These are phyloP conservation scores for Prenolepis imparis DNA, from an alignment of 2,888 invertebrate species.

Conservation along the genomic window DNA sequence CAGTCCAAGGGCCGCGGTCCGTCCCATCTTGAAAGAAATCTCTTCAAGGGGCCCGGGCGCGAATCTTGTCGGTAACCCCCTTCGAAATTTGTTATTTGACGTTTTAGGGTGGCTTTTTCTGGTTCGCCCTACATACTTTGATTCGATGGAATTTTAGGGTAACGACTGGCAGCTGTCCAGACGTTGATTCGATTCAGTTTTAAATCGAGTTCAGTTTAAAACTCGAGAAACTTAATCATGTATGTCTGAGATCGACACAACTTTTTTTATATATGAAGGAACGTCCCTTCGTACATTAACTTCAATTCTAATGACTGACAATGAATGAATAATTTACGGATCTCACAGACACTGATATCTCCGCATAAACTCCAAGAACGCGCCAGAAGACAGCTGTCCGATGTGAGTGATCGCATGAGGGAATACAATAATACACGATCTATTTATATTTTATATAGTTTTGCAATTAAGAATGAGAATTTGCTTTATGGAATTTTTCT, in stretches of 20 bases:
- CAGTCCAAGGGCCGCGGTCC: constrained; percentile 63
- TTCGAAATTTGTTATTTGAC: constrained; percentile 70
- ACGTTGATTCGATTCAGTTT: constrained; percentile 43
- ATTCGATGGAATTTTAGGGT: constrained; percentile 36
- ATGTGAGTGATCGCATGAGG: constrained; percentile 50
- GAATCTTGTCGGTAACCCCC: constrained; percentile 71
- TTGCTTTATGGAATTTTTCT: not conserved
- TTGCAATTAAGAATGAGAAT: not conserved
- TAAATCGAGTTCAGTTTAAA: constrained; percentile 31
- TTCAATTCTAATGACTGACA: constrained; percentile 36
- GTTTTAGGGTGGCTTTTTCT: constrained; percentile 58
- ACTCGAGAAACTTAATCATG: constrained; percentile 39
- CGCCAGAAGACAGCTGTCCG: not conserved
- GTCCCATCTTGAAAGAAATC: constrained; percentile 63
- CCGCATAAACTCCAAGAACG: not conserved
- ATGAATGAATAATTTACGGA: constrained; percentile 9
- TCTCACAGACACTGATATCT: constrained; percentile 8
- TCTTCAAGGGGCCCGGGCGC: constrained; percentile 71
- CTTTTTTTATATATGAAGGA: not conserved
- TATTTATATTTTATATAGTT: constrained; percentile 24
- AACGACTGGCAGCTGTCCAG: constrained; percentile 54
- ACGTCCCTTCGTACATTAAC: constrained; percentile 24
- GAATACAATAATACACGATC: constrained; percentile 17
- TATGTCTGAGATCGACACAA: not conserved
- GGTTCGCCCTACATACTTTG: constrained; percentile 13